Evolutionary conservation across 2,113 vertebrate genomes (phyloP).

Genomic region (Menidia beryllina): DNA sequence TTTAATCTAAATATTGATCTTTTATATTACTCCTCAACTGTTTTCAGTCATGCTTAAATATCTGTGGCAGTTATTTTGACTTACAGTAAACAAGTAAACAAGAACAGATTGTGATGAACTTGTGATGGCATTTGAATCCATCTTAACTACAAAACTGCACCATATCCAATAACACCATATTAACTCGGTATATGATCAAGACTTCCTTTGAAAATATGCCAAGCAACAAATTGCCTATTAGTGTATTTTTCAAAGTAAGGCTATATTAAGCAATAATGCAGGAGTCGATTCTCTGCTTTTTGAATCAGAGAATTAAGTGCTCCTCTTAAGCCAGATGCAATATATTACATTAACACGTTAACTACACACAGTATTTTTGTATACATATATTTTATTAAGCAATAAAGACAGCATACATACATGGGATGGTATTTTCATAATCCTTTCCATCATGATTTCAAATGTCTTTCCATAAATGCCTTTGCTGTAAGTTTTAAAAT

Average conservation of each 20-base stretch:
- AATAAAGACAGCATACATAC: neutral
- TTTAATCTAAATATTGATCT: constrained; percentile 59
- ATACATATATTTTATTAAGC: neutral
- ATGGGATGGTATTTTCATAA: neutral
- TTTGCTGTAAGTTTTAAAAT: neutral
- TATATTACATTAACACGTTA: neutral
- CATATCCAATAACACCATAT: constrained; percentile 47
- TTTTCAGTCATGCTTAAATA: constrained; percentile 64
- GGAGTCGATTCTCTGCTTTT: constrained; percentile 32
- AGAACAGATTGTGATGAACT: constrained; percentile 50
- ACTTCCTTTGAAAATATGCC: constrained; percentile 58
- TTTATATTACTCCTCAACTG: constrained; percentile 42
- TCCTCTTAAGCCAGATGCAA: neutral
- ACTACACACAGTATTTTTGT: neutral
- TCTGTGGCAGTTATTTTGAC: constrained; percentile 55
- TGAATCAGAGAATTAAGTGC: constrained; percentile 31
- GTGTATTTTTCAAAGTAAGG: constrained; percentile 40
- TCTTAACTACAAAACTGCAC: constrained; percentile 31
- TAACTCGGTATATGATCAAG: constrained; percentile 47
- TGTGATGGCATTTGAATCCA: constrained; percentile 54
- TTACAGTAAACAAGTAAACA: constrained; percentile 48
- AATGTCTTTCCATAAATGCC: neutral
- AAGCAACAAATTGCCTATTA: constrained; percentile 49
- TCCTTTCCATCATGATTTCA: neutral
- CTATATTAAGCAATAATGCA: constrained; percentile 55